Evolutionary conservation across 1,140 invertebrate species (phyloP), one percentile per base, ranked within the genome.

Genomic region (Neodiprion lecontei): DNA sequence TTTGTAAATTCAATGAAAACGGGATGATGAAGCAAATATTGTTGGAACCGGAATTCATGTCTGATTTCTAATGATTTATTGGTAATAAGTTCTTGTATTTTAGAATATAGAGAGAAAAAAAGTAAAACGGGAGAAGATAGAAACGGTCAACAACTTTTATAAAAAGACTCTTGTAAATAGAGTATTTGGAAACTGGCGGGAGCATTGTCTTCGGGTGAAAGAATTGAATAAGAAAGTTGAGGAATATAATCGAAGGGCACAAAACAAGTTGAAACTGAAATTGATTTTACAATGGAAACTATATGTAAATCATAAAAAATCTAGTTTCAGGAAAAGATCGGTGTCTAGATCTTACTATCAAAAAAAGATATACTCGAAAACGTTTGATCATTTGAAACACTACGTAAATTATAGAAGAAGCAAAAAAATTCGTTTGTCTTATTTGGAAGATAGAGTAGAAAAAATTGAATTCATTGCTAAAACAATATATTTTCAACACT

Each of bases 261-360:
- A 17, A 61, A 61, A 61, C n/a, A 61, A 17, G n/a, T 17, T 61
- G 53, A 61, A 61, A 17, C 9, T 12, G 9, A 61, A 61, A 17
- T 14, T 61, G 53, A 61, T 61, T 9, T 12, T 9, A 17, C 11
- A 61, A 17, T 61, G 53, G 53, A 61, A 17, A 9, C 77, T 78
- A 8, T 75, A 79, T 69, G 21, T 69, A 40, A 72, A 70, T 69
- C 77, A 79, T 77, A 70, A 72, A 17, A 71, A 77, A 23, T 73
- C 49, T 17, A 72, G 72, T 53, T 47, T 77, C 12, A 67, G 65
- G 48, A 67, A 79, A 68, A 75, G 17, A 23, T 75, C 80, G 48
- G 12, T 65, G 71, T 49, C 77, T 17, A 75, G 80, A 21, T n/a
- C 77, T 21, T 69, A 75, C 70, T 12, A 77, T 73, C 65, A 65